Evolutionary conservation across 1,140 invertebrate genomes (phyloP).

Genomic region (Ostrea edulis): DNA sequence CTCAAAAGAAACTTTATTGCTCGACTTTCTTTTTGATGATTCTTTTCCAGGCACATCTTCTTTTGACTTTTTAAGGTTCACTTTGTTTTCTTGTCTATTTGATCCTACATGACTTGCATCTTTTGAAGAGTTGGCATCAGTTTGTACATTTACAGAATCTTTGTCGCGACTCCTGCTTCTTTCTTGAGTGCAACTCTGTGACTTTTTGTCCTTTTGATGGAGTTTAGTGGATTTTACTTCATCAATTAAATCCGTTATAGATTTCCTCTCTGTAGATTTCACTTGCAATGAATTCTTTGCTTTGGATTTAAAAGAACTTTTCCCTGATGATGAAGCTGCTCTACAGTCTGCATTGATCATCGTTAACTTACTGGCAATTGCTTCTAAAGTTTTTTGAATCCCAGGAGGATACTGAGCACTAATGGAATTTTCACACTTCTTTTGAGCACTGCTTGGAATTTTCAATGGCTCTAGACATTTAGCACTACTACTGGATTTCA

Average conservation of each 20-base stretch:
- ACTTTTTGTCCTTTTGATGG: not conserved
- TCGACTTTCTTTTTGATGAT: not conserved
- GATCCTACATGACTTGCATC: not conserved
- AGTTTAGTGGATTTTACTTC: not conserved
- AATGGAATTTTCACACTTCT: not conserved
- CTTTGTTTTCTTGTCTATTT: not conserved
- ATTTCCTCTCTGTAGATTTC: not conserved
- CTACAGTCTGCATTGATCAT: not conserved
- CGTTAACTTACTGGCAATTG: not conserved
- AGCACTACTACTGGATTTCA: not conserved
- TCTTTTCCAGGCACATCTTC: not conserved
- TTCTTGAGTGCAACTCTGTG: not conserved
- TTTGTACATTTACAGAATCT: not conserved
- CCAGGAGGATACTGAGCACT: constrained; percentile 2
- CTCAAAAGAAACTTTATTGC: not conserved
- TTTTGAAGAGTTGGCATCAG: not conserved
- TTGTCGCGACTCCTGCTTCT: not conserved
- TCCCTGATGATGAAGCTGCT: not conserved
- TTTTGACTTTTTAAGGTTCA: not conserved
- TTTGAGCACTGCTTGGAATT: not conserved
- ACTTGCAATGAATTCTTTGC: not conserved
- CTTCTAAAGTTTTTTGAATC: constrained; percentile 1
- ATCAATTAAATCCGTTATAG: not conserved
- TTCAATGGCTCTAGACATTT: not conserved
- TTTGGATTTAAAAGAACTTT: not conserved